Evolutionary conservation across 2,113 vertebrate species (phyloP).

Genomic region (Piaya cayana): DNA sequence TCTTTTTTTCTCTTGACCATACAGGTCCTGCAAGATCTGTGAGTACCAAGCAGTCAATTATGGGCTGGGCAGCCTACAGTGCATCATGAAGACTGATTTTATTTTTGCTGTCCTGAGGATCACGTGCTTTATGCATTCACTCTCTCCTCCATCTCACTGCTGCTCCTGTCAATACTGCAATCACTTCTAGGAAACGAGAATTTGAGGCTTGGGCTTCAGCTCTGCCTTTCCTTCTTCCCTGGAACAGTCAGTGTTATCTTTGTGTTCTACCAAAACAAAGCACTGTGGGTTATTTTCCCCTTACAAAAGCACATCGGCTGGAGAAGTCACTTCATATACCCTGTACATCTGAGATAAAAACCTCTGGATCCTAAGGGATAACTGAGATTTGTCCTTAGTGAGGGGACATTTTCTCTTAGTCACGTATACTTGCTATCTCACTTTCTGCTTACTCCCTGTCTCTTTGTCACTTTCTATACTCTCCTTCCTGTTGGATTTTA

Average conservation of each 20-base stretch:
- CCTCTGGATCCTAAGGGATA: conserved; percentile 68
- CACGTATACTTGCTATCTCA: neutral
- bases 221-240: conserved; percentile 1
- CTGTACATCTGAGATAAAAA: conserved; percentile 59
- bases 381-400: conserved; percentile 66
- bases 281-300: neutral
- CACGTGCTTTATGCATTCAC: conserved; percentile 42
- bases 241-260: neutral
- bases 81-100: conserved; percentile 75
- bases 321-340: neutral
- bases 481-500: conserved; percentile 25
- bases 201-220: conserved; percentile 22
- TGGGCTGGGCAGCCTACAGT: conserved; percentile 33
- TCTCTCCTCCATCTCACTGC: neutral
- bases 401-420: neutral
- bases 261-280: neutral
- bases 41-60: conserved; percentile 48
- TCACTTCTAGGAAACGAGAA: conserved; percentile 53
- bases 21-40: conserved; percentile 32
- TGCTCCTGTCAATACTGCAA: neutral
- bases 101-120: conserved; percentile 5
- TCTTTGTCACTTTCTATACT: neutral
- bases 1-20: neutral
- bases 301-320: neutral
- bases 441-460: neutral